Evolutionary conservation across 2,113 vertebrate genomes (phyloP).

Genomic region (Nannobrachium achirus): DNA sequence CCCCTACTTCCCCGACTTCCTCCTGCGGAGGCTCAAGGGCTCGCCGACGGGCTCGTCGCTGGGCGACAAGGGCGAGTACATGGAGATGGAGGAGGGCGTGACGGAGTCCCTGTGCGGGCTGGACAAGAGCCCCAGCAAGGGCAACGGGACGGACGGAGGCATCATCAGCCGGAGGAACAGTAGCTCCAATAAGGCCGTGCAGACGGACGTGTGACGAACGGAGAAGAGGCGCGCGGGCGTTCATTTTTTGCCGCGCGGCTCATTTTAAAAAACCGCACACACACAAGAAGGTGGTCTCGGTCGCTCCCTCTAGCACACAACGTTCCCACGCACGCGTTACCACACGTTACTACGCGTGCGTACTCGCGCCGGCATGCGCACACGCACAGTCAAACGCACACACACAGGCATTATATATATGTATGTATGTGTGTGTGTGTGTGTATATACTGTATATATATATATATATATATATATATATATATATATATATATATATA

Average conservation of each 20-base stretch:
- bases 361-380: no score
- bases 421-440: no score
- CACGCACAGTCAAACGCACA: no score
- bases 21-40: constrained; percentile 89
- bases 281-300: constrained; percentile 62
- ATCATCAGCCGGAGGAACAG: constrained; percentile 93
- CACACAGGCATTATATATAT: no score
- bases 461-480: no score
- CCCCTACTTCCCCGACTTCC: constrained; percentile 91
- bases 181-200: constrained; percentile 91
- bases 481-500: no score
- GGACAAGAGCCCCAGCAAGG: constrained; percentile 91
- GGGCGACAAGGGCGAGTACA: constrained; percentile 95
- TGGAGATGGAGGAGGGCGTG: constrained; percentile 98
- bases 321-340: constrained; percentile 52
- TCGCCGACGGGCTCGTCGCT: constrained; percentile 92
- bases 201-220: constrained; percentile 95
- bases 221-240: constrained; percentile 34
- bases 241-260: no score
- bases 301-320: constrained; percentile 22
- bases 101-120: constrained; percentile 95
- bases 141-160: constrained; percentile 93
- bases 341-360: no score
- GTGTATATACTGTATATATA: no score
- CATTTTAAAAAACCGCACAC: constrained; percentile 44